Evolutionary conservation across 2,797 vertebrate genomes (phyloP), one percentile per base, ranked within the genome.

Genomic region (Manis javanica): DNA sequence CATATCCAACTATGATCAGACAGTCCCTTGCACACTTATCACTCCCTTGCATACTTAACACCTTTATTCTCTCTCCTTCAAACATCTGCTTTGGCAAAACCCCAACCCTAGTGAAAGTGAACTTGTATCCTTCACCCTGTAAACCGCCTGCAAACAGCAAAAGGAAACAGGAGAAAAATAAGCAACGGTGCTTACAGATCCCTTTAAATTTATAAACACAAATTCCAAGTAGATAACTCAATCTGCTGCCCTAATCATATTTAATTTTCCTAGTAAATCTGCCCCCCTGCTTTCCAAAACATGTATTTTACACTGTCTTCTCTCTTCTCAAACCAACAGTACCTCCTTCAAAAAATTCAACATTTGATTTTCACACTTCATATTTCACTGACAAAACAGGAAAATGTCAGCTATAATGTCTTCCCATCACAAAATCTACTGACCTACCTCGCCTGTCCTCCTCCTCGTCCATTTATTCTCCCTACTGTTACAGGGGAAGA

Each of bases 301-400:
- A 84, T 39, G 14, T 37, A 68, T 71, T 92, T 91, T 29, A 87
- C 2, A 64, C 18, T 39, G 86, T 75, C n/a, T 72, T 55, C 29
- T 90, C 64, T 95, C 51, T 87, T 93, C 53, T 91, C 57, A 90
- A 87, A 84, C 18, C 77, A 94, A 68, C 31, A 91, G 72, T n/a
- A 90, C 21, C 10, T 53, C 23, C 24, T 72, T 95, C 21, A 19
- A 37, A 57, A 96, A 72, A 12, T 90, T 96, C 34, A 59, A 90
- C 19, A 39, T 26, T 72, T 88, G 21, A 81, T 87, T 78, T 95
- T 85, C 13, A 74, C n/a, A 81, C 29, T 95, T 87, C 68, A 21
- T 39, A 91, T 66, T 87, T 94, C 46, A 96, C 16, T 69, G 31
- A 96, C 66, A 87, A 96, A 96, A 92, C 4, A 78, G 12, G 59